phyloP scores from a whole-genome alignment of 2,888 invertebrate genomes.

The Luperina nickerlii region DNA sequence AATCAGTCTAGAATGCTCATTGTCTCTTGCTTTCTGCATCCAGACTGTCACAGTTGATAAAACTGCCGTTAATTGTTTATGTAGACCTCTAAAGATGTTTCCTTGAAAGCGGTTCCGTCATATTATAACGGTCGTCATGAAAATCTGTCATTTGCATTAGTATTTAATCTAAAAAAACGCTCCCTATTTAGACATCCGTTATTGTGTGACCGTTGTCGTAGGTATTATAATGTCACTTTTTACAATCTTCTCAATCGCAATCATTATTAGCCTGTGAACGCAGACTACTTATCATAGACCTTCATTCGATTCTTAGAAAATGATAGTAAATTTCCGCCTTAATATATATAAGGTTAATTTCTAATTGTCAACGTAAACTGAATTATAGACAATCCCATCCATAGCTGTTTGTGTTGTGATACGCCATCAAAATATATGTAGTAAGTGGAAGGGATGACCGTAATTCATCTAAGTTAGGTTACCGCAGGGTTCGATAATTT shows the following conservation, averaged over 20 bases:
- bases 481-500: constrained; percentile 31
- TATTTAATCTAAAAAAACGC: background rate
- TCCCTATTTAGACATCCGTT: background rate
- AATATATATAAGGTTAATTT: too few species aligned
- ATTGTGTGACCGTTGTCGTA: background rate
- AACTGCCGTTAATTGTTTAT: too few species aligned
- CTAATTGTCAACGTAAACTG: background rate
- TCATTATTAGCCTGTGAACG: background rate
- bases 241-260: background rate
- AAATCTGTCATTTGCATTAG: background rate
- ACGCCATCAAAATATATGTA: background rate
- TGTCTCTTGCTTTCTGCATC: background rate
- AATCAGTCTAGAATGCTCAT: background rate
- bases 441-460: constrained; percentile 20
- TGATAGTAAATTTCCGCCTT: background rate
- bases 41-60: background rate
- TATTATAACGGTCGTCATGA: background rate
- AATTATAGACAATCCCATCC: background rate
- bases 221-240: background rate
- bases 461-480: constrained; percentile 43
- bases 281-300: background rate
- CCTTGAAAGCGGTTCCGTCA: background rate
- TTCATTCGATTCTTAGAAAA: background rate
- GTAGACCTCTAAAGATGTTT: too few species aligned
- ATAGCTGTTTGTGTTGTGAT: constrained; percentile 1